Percentiles rank a stretch among this genome's conserved stretches.
These are phyloP conservation scores for Cenopis cana DNA, from an alignment of 2,888 invertebrate species.

Conservation along the genomic window DNA sequence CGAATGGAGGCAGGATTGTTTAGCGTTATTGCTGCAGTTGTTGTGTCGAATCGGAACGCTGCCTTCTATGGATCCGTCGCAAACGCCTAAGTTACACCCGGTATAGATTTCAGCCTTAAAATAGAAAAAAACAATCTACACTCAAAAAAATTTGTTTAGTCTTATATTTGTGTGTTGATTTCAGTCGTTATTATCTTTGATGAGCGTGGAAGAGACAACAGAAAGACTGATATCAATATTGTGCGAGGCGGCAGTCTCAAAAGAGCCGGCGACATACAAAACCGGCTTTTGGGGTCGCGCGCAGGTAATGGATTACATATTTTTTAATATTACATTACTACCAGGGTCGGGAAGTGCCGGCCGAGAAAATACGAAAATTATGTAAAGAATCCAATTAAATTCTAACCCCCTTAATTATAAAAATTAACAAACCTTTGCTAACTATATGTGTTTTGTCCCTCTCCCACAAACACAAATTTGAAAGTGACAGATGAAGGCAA, in stretches of 20 bases:
- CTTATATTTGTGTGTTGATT: conserved; percentile 49
- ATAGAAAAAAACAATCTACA: background rate
- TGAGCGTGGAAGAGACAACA: conserved; percentile 93
- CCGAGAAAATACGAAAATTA: too few relatives aligned
- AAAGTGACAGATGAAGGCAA: too few relatives aligned
- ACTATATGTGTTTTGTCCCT: too few relatives aligned
- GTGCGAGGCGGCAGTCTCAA: conserved; percentile 92
- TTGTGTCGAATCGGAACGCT: conserved; percentile 94
- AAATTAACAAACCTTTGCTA: too few relatives aligned
- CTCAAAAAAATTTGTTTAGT: background rate
- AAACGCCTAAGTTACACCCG: conserved; percentile 86
- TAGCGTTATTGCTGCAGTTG: conserved; percentile 94
- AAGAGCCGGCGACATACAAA: conserved; percentile 93
- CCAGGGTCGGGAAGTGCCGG: too few relatives aligned
- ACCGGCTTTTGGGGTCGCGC: conserved; percentile 97
- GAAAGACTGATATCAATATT: conserved; percentile 94
- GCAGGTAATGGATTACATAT: conserved; percentile 83
- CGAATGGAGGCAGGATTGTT: conserved; percentile 98
- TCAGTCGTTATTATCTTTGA: conserved; percentile 90
- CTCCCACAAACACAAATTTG: too few relatives aligned
- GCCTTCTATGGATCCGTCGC: conserved; percentile 76
- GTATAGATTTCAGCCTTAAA: conserved; percentile 61
- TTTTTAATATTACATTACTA: too few relatives aligned
- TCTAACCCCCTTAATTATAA: too few relatives aligned
- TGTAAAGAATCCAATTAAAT: too few relatives aligned